Percentiles rank a stretch among this genome's conserved stretches.
Evolutionary conservation across 2,113 vertebrate genomes (phyloP).

Genomic region (Zosterops lateralis): DNA sequence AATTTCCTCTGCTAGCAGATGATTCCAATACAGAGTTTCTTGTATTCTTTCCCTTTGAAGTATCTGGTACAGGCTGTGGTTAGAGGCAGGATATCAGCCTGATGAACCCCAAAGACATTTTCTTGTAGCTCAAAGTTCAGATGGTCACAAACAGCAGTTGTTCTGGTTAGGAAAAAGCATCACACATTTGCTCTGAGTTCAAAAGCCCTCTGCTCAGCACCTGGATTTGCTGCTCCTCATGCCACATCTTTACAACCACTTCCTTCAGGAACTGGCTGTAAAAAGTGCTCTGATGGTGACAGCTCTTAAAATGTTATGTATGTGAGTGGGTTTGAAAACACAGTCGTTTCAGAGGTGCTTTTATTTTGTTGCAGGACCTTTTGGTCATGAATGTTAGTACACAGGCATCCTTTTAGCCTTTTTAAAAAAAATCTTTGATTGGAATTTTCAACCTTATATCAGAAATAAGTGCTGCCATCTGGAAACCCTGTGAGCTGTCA

Average conservation of each 20-base stretch:
- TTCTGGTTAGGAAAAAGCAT: constrained; percentile 43
- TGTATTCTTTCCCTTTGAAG: constrained; percentile 55
- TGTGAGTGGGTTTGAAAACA: constrained; percentile 16
- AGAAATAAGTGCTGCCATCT: neutral
- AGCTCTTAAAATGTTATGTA: constrained; percentile 49
- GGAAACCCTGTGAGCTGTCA: neutral
- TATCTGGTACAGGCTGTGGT: constrained; percentile 35
- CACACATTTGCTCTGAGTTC: constrained; percentile 19
- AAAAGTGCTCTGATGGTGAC: constrained; percentile 46
- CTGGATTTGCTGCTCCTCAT: constrained; percentile 35
- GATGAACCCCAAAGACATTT: constrained; percentile 42
- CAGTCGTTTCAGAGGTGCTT: neutral
- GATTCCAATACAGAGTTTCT: constrained; percentile 60
- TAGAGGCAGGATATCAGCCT: constrained; percentile 60
- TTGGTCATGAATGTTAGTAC: neutral
- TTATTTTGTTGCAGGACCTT: neutral
- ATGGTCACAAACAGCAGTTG: constrained; percentile 59
- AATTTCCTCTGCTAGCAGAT: constrained; percentile 35
- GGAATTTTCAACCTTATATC: neutral
- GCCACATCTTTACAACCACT: constrained; percentile 60
- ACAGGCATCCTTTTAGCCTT: neutral
- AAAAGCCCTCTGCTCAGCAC: constrained; percentile 63
- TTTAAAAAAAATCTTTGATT: neutral
- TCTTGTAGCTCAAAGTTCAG: constrained; percentile 51
- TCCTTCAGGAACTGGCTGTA: constrained; percentile 50